A percentile compares a stretch with the other conserved stretches of the same genome.
Evolutionary conservation across 2,113 vertebrate genomes (phyloP).

Genomic region (Agapornis roseicollis): DNA sequence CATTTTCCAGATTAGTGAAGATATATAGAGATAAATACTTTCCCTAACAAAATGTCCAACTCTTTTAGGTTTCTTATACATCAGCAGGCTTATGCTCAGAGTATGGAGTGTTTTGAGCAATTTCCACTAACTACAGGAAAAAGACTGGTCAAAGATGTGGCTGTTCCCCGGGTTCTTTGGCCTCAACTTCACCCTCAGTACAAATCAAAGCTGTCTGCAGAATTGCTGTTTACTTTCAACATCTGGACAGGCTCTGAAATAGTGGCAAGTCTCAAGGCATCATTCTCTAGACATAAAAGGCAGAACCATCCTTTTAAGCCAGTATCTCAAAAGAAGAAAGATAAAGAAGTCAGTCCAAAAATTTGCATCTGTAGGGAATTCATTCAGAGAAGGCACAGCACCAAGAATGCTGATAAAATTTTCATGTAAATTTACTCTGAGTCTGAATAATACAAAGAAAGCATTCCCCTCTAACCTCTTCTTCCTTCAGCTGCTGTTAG

Average conservation of each 20-base stretch:
- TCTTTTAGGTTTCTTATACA: not conserved
- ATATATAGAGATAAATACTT: not conserved
- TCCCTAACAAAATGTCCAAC: not conserved
- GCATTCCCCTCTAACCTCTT: not conserved
- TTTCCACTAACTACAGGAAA: not conserved
- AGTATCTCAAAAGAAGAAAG: slow-evolving; percentile 19
- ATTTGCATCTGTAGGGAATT: not conserved
- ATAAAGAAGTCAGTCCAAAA: slow-evolving; percentile 27
- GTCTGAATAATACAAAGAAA: not conserved
- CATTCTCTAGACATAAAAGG: slow-evolving; percentile 18
- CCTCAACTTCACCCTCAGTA: not conserved
- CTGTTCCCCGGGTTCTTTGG: not conserved
- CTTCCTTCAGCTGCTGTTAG: not conserved
- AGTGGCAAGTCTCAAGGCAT: not conserved
- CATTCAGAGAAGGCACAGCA: not conserved
- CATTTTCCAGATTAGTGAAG: not conserved
- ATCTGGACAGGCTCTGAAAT: not conserved
- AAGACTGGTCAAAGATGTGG: not conserved
- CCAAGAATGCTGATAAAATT: slow-evolving; percentile 45
- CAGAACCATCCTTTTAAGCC: slow-evolving; percentile 9
- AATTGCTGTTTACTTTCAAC: not conserved
- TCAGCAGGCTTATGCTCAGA: not conserved
- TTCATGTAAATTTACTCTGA: slow-evolving; percentile 30
- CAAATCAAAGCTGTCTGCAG: not conserved
- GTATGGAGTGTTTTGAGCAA: not conserved